Evolutionary conservation across 2,797 vertebrate species (phyloP), one percentile per base, ranked within the genome.

Genomic region (Acropternis orthonyx): DNA sequence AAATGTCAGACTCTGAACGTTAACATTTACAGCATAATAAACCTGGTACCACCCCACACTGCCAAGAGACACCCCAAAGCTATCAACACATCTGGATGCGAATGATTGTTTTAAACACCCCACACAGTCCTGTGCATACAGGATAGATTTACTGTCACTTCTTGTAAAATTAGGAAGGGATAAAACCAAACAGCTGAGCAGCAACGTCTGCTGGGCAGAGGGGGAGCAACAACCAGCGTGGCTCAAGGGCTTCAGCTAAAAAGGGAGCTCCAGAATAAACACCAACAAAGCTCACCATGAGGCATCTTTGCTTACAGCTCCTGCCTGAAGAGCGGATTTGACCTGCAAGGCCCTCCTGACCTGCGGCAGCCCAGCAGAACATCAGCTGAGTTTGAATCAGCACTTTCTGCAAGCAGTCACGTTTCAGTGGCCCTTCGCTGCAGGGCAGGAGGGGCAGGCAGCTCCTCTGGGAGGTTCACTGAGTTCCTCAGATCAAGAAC

Each of bases 141-240:
- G 69, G 69, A 92, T 78, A 51, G 89, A 95, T 93, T 94, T 88
- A 72, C 87, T 92, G 90, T 91, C 93, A 75, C 85, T 86, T 89
- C 92, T 85, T 68, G 61, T 92, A 69, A 82, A 92, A 93, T 73
- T 75, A 73, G 80, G 77, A 93, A 49, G 48, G 78, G 89, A 68
- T 80, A 80, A 91, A 90, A 93, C 52, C 85, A 77, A 93, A 74
- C 36, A 85, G 77, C 56, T 41, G 56, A 88, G 82, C 65, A 88
- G 65, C 56, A 56, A 51, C 18, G 48, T 76, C 75, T 87, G 56
- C 85, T 24, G 66, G 81, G 72, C 44, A n/a, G 19, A 0, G 2
- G 3, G 10, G 34, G 32, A 78, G 55, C 24, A 59, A 58, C 39
- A 80, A 80, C 27, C 63, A 52, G 76, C 2, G 0, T 0, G 6